Percentiles rank a stretch among this genome's conserved stretches.
Evolutionary conservation across 1,140 invertebrate species (phyloP).

Genomic region (Argopecten irradians): DNA sequence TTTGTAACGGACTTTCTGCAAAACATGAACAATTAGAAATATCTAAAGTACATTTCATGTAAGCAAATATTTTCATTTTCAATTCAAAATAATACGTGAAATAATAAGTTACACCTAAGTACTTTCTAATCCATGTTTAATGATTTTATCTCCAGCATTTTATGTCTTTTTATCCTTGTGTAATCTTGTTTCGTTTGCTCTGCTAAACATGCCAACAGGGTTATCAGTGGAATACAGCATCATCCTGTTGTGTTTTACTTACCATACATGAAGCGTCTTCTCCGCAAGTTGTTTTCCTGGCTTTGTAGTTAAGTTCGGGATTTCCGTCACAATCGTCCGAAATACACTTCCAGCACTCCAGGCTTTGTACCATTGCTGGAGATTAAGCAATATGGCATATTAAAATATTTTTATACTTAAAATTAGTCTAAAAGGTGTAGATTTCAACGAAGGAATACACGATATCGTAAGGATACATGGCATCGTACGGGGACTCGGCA

Average conservation of each 20-base stretch:
- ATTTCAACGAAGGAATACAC: too few relatives aligned
- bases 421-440: too few relatives aligned
- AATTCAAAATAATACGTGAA: not conserved
- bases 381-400: not conserved
- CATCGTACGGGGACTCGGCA: too few relatives aligned
- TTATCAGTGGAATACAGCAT: too few relatives aligned
- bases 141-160: not conserved
- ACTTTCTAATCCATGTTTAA: slow-evolving; percentile 25
- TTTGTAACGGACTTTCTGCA: slow-evolving; percentile 36
- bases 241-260: too few relatives aligned
- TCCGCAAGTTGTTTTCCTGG: slow-evolving; percentile 27
- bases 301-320: slow-evolving; percentile 24
- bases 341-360: slow-evolving; percentile 39
- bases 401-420: too few relatives aligned
- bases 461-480: too few relatives aligned
- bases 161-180: not conserved
- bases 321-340: slow-evolving; percentile 26
- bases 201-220: not conserved
- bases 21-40: not conserved
- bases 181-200: not conserved
- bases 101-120: slow-evolving; percentile 19
- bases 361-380: not conserved
- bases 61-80: not conserved
- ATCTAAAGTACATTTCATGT: not conserved
- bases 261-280: slow-evolving; percentile 26